Evolutionary conservation across 1,140 invertebrate species (phyloP).

Genomic region (Pararge aegeria): DNA sequence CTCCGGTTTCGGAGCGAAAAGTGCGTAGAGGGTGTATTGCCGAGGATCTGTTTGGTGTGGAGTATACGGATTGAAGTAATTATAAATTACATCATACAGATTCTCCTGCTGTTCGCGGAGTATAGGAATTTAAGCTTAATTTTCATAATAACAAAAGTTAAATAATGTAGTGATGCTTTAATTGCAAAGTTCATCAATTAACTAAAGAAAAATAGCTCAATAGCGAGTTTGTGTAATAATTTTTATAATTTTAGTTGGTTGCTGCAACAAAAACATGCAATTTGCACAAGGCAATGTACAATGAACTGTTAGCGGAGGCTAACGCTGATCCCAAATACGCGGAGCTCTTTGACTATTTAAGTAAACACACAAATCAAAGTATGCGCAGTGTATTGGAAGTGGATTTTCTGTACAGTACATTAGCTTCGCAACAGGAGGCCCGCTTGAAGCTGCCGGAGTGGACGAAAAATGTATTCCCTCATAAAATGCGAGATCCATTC

Average conservation of each 20-base stretch:
- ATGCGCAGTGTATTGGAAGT: conserved; percentile 84
- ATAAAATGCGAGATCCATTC: conserved; percentile 84
- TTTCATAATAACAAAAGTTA: too few relatives aligned
- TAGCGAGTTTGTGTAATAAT: too few relatives aligned
- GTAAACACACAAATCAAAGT: conserved; percentile 83
- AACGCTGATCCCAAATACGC: conserved; percentile 79
- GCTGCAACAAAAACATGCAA: conserved; percentile 83
- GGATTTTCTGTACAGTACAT: conserved; percentile 87
- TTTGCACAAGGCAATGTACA: conserved; percentile 78
- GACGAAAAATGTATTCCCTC: conserved; percentile 85
- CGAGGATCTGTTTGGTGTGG: too few relatives aligned
- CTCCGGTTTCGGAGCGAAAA: too few relatives aligned
- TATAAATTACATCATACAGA: too few relatives aligned
- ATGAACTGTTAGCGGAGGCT: conserved; percentile 78
- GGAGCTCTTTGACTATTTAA: conserved; percentile 83
- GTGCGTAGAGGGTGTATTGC: too few relatives aligned
- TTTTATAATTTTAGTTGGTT: conserved; percentile 78
- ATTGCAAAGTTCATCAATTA: too few relatives aligned
- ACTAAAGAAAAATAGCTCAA: too few relatives aligned
- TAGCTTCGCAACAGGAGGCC: conserved; percentile 85
- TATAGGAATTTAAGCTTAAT: too few relatives aligned
- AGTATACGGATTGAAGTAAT: too few relatives aligned
- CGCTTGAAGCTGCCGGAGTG: conserved; percentile 85
- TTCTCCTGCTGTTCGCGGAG: too few relatives aligned
- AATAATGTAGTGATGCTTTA: too few relatives aligned